These are phyloP conservation scores for Lutjanus erythropterus DNA, from an alignment of 2,113 vertebrate species.

Conservation along the genomic window DNA sequence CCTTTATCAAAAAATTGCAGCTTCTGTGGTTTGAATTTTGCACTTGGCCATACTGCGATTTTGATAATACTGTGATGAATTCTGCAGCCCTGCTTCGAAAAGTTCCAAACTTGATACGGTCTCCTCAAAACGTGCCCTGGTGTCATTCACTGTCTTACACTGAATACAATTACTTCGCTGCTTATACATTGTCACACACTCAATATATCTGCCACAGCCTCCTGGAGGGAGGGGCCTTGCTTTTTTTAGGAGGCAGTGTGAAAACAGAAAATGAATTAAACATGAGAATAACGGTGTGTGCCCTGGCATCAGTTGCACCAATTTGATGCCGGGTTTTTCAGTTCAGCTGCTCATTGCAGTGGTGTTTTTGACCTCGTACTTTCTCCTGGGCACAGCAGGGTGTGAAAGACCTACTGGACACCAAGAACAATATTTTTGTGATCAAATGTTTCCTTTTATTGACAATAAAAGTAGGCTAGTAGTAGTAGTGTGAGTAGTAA, in stretches of 20 bases:
- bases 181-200: not conserved
- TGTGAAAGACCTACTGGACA: not conserved
- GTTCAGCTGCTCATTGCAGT: not conserved
- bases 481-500: too few relatives aligned
- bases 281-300: not conserved
- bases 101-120: too few relatives aligned
- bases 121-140: too few relatives aligned
- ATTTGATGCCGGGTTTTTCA: not conserved
- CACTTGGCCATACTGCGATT: too few relatives aligned
- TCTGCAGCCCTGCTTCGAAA: too few relatives aligned
- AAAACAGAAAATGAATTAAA: slow-evolving; percentile 1
- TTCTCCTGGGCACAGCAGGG: not conserved
- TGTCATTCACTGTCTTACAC: not conserved
- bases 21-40: too few relatives aligned
- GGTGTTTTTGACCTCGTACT: too few relatives aligned
- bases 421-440: not conserved
- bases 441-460: too few relatives aligned
- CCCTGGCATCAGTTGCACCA: not conserved
- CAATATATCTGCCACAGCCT: not conserved
- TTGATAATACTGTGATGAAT: too few relatives aligned
- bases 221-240: not conserved
- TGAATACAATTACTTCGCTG: not conserved
- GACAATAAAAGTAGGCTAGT: too few relatives aligned
- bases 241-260: not conserved
- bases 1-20: too few relatives aligned